Evolutionary conservation across 2,797 vertebrate species (phyloP), one percentile per base, ranked within the genome.

Genomic region (Hyperoplus lanceolatus): DNA sequence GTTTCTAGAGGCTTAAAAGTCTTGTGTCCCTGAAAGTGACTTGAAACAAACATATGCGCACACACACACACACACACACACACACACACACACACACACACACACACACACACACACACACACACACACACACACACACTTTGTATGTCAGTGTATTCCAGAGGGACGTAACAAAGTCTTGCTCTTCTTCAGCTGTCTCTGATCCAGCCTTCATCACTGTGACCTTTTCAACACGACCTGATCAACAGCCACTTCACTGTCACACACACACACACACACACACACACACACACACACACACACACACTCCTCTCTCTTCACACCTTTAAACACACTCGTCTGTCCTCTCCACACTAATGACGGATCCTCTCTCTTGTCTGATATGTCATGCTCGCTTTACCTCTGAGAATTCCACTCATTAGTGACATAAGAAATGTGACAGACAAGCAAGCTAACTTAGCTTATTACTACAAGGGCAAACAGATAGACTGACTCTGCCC

Each of bases 201-300:
- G 15, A 56, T 73, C 48, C 68, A 29, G 51, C 71, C 2, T 6
- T 77, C 72, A 63, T 21, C 80, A 9, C 48, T 49, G 36, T 76
- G 76, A 88, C 79, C 89, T 88, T 84, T 82, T 85, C 80, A 82
- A 50, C 82, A 61, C 4, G 1, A 9, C 13, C 70, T 4, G 10
- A 71, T 86, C 71, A 70, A 41, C 50, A 4, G 8, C 9, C 54
- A 54, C 67, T 64, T 70, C 54, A 46, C 75, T 51, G 16, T 71
- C 80, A 51, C 69, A 57, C 64, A 75, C 79, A 73, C 73, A 18
- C 14, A 48, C 41, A 53, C 50, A 62, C 55, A 51, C 18, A 55
- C 29, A 12, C 29, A 29, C 29, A 29, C 29, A 29, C 29, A 29
- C 29, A 29, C 29, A 29, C 29, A 29, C 29, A 29, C 29, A 29